These are phyloP conservation scores for Drosophila bipectinata DNA, from an alignment of 1,140 invertebrate species.

Conservation along the genomic window DNA sequence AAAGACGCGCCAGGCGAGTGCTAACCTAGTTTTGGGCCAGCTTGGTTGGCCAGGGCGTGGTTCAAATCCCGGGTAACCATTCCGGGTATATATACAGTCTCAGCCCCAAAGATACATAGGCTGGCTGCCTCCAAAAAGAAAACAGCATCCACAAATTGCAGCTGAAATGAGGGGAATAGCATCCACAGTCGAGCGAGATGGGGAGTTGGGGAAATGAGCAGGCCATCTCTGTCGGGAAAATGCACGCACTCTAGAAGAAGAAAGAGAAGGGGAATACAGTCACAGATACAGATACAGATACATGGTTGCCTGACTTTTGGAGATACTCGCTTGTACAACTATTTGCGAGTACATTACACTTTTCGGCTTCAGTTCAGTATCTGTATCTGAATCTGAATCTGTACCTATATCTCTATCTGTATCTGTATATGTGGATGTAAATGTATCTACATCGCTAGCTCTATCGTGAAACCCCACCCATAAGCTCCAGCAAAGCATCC, in stretches of 20 bases:
- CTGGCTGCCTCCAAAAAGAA: slow-evolving; percentile 1
- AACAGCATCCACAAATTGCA: slow-evolving; percentile 26
- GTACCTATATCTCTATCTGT: slow-evolving; percentile 25
- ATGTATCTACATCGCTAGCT: neutral
- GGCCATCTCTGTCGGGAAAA: slow-evolving; percentile 14
- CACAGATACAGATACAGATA: slow-evolving; percentile 10
- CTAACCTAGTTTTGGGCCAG: slow-evolving; percentile 70
- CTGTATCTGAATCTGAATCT: slow-evolving; percentile 29
- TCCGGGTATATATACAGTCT: slow-evolving; percentile 12
- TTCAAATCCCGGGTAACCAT: slow-evolving; percentile 77
- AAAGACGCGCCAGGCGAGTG: neutral
- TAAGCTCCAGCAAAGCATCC: neutral
- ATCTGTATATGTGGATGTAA: slow-evolving; percentile 10
- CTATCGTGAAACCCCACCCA: neutral
- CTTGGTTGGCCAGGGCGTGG: slow-evolving; percentile 74
- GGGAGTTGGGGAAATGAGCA: slow-evolving; percentile 25
- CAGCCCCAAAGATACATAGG: slow-evolving; percentile 21
- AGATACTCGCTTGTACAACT: slow-evolving; percentile 11
- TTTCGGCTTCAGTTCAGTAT: slow-evolving; percentile 23
- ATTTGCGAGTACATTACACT: slow-evolving; percentile 31
- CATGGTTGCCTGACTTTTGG: slow-evolving; percentile 19
- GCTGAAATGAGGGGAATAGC: slow-evolving; percentile 40
- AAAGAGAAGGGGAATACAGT: neutral
- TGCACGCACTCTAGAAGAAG: slow-evolving; percentile 2
- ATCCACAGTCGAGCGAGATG: slow-evolving; percentile 45